Percentiles rank a stretch among this genome's conserved stretches.
These are phyloP conservation scores for Agapornis roseicollis DNA, from an alignment of 2,113 vertebrate species.

Conservation along the genomic window DNA sequence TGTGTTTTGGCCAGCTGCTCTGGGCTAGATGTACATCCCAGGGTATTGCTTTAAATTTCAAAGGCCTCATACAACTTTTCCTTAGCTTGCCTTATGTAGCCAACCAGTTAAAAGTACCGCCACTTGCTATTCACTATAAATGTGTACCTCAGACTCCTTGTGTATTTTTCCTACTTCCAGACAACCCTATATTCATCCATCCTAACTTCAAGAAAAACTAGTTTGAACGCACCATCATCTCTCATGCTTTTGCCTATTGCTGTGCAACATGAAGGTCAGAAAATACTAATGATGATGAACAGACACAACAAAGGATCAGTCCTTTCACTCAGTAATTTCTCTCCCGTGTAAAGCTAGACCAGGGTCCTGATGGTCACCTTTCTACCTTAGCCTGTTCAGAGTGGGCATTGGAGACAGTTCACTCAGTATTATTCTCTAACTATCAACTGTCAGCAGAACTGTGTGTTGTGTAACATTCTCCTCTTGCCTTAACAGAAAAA, in stretches of 20 bases:
- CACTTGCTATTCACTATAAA: background rate
- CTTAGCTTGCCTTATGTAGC: background rate
- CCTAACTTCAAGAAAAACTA: background rate
- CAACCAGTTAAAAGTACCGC: background rate
- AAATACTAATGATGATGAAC: background rate
- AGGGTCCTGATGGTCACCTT: background rate
- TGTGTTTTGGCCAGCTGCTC: background rate
- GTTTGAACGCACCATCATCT: background rate
- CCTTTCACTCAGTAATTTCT: background rate
- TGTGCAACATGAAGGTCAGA: background rate
- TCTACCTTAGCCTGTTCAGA: background rate
- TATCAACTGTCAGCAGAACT: background rate
- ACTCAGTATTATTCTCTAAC: background rate
- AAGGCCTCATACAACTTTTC: background rate
- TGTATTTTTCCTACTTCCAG: background rate
- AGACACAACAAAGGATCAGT: background rate
- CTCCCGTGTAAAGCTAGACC: background rate
- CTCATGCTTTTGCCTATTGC: background rate
- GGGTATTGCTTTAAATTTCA: constrained; percentile 18
- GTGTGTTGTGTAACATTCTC: background rate
- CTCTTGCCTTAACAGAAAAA: background rate
- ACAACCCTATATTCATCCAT: background rate
- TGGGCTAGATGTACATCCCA: constrained; percentile 10
- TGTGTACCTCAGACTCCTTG: background rate
- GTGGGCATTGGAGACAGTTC: background rate